Base-by-base conservation (phyloP, 2,113 vertebrate species). In the Cricetomys ansorgei region DNA sequence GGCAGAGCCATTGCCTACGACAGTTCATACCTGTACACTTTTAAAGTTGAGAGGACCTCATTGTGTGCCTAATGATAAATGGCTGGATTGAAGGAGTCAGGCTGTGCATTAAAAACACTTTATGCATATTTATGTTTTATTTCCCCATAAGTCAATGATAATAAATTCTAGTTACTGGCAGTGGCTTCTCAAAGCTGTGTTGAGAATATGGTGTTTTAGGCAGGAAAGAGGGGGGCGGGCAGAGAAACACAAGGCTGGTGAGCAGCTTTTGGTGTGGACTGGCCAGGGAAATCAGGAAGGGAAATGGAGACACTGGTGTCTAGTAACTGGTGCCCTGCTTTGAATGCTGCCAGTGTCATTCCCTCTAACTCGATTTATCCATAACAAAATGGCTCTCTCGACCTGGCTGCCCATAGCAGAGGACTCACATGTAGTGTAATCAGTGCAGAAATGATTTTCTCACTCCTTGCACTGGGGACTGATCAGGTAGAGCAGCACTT, bases 361-460 rank as follows among this genome's bases (percentile, higher is more conserved):
- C 43, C 23, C 81, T 89, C 69, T 40, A 73, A 77, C 40, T 23
- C 83, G 40, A 93, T 73, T 89, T 62, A 37, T 48, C 83, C 48
- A 3, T 87, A 50, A 69, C 64, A 11, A 84, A 85, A 65, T 70
- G 70, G 34, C 57, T 87, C 57, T 25, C 19, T 87, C 76, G 70
- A 12, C 64, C 84, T 62, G 53, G 23, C 45, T 89, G 62, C 55
- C 73, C 15, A 10, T 34, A 94, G 67, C 31, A 92, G 37, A 48
- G 62, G 87, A 72, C 55, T 62, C 72, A 16, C 81, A 67, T 57
- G 87, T 87, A 75, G 27, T 65, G 50, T 64, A 83, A 79, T 53
- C 43, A 87, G 55, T 31, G 48, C 53, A 55, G 85, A 88, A 94
- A 94, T 62, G 65, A 45, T 85, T 89, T 53, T 70, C 57, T 77